Evolutionary conservation across 2,113 vertebrate species (phyloP), one percentile per base, ranked within the genome.

Genomic region (Syngnathus scovelli): DNA sequence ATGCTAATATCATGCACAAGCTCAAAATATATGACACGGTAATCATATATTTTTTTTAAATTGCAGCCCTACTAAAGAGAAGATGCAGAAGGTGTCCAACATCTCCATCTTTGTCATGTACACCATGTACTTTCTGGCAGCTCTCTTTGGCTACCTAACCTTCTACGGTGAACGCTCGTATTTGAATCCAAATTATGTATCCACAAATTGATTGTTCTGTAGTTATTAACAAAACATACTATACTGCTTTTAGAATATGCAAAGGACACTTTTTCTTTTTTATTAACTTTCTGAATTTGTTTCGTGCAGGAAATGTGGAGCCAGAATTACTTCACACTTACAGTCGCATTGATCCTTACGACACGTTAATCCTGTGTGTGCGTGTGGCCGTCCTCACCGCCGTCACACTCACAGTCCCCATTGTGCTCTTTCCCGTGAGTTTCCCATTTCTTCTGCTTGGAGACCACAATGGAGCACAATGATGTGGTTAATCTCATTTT

Each of bases 91-190:
- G 21, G 92, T 98, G 71, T 95, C 96, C 78, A 99, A 99, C 88
- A 83, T 98, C 76, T 98, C 97, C 87, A 98, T 99, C 71, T 51
- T 74, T 0, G 92, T 98, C 82, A 99, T 98, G 96, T 98, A 96
- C 74, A 79, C 86, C 82, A 99, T 99, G 96, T 99, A 98, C 90
- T 98, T 98, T 86, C 90, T 98, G 84, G 95, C 97, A 0, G 96
- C 96, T 59, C 95, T 99, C 69, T 98, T 99, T 23, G 97, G 97
- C 78, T 99, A 99, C 90, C 91, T 98, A 89, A 98, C 97, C 0
- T 98, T 99, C 87, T 95, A 95, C 0, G 94, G 97, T 99, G 91
- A 92, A 93, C 18, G 21, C 21, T 60, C 23, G 12, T 36, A 10
- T 52, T n/a, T 52, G 49, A 52, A 9, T 52, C 49, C 49, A n/a